Conservation (phyloP, 2,113 vertebrate genomes). For the Ceyx melanurus region DNA sequence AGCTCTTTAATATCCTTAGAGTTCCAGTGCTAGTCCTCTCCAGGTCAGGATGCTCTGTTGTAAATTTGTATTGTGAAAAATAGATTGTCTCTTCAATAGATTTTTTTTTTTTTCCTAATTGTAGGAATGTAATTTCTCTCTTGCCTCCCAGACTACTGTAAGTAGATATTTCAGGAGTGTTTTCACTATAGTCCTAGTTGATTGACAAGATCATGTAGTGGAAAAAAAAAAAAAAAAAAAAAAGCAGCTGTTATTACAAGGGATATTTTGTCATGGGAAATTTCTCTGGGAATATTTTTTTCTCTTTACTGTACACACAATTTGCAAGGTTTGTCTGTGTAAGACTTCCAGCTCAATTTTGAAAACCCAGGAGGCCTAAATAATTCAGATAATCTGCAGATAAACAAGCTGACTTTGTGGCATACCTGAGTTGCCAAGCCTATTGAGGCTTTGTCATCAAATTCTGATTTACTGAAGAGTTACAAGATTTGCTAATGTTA, state of each 20-base stretch:
- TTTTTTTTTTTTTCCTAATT: background rate
- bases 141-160: background rate
- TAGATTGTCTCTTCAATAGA: background rate
- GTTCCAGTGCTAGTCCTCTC: background rate
- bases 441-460: conserved; percentile 45
- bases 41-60: background rate
- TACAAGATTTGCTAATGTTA: conserved; percentile 43
- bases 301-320: conserved; percentile 14
- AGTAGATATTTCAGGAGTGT: background rate
- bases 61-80: background rate
- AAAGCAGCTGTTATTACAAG: background rate
- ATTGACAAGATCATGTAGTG: background rate
- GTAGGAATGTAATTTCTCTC: background rate
- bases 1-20: background rate
- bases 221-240: background rate
- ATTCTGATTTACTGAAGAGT: conserved; percentile 42
- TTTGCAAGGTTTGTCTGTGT: conserved; percentile 1
- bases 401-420: conserved; percentile 44
- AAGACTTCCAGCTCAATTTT: conserved; percentile 37
- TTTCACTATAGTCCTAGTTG: background rate
- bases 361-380: conserved; percentile 39
- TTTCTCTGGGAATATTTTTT: conserved; percentile 42
- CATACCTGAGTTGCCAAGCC: conserved; percentile 26
- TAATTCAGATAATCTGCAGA: conserved; percentile 53
- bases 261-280: conserved; percentile 20